Conservation (phyloP, 1,140 invertebrate species). For the Lepeophtheirus salmonis region DNA sequence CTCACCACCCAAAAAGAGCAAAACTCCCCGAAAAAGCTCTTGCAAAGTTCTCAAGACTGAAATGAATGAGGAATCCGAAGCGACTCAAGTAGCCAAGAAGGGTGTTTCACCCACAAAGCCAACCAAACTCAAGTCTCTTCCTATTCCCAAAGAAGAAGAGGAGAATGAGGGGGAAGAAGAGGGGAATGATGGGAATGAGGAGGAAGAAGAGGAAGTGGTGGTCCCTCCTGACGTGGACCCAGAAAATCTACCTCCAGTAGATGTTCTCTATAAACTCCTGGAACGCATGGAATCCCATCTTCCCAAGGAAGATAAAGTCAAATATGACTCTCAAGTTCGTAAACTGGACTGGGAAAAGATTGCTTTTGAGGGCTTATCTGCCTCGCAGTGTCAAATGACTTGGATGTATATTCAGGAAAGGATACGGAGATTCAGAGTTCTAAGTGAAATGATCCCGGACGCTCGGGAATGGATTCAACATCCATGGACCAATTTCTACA, state of each 20-base stretch:
- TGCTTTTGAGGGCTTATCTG: slow-evolving; percentile 6
- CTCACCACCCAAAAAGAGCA: not conserved
- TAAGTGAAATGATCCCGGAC: slow-evolving; percentile 32
- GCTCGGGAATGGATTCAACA: slow-evolving; percentile 30
- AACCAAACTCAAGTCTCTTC: not conserved
- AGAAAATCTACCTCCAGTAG: not conserved
- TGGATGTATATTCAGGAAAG: slow-evolving; percentile 21
- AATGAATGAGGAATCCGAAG: not conserved
- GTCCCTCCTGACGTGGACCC: no score
- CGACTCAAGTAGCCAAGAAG: not conserved
- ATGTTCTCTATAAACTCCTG: slow-evolving; percentile 18
- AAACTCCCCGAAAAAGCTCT: not conserved
- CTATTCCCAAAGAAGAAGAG: not conserved
- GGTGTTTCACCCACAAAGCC: no score
- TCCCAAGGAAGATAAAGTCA: slow-evolving; percentile 21
- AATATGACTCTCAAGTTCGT: slow-evolving; percentile 22
- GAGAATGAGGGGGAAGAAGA: not conserved
- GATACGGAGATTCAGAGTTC: slow-evolving; percentile 29
- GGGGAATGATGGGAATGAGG: not conserved
- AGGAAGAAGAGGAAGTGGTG: not conserved
- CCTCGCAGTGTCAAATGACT: slow-evolving; percentile 4
- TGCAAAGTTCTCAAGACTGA: not conserved
- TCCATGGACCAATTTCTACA: slow-evolving; percentile 29
- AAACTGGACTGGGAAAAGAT: slow-evolving; percentile 23
- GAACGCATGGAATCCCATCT: slow-evolving; percentile 19